Evolutionary conservation across 2,113 vertebrate species (phyloP).

Genomic region (Maccullochella peelii): DNA sequence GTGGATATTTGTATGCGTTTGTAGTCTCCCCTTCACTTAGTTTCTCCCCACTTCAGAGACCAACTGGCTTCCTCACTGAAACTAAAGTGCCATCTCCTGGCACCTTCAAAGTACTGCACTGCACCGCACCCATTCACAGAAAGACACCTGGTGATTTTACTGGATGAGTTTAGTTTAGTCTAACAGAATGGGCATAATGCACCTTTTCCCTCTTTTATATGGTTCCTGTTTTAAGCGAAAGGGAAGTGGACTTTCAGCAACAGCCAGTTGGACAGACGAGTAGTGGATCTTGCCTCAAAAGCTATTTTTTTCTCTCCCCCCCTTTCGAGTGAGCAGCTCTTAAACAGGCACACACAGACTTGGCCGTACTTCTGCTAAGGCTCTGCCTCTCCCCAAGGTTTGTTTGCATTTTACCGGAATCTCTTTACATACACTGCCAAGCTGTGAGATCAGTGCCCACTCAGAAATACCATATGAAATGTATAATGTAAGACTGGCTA

Average conservation of each 20-base stretch:
- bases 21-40: constrained; percentile 50
- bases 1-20: constrained; percentile 62
- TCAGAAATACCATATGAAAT: constrained; percentile 83
- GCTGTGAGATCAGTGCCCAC: constrained; percentile 80
- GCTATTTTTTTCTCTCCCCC: neutral
- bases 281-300: constrained; percentile 67
- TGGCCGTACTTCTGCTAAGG: constrained; percentile 73
- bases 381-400: constrained; percentile 76
- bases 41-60: constrained; percentile 44
- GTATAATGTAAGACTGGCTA: constrained; percentile 75
- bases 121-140: constrained; percentile 20
- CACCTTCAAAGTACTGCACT: constrained; percentile 53
- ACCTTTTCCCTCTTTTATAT: constrained; percentile 66
- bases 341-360: constrained; percentile 74
- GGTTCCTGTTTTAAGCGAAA: constrained; percentile 52
- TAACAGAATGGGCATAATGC: constrained; percentile 66
- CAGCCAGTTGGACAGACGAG: constrained; percentile 77
- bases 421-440: constrained; percentile 80
- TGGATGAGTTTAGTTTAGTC: constrained; percentile 49
- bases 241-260: constrained; percentile 70
- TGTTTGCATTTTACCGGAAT: constrained; percentile 84
- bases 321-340: constrained; percentile 64
- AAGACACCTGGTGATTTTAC: constrained; percentile 68
- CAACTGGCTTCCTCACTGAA: constrained; percentile 66
- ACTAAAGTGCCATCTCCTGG: constrained; percentile 88